These are phyloP conservation scores for Standfussiana lucernea DNA, from an alignment of 2,888 invertebrate species.

Conservation along the genomic window DNA sequence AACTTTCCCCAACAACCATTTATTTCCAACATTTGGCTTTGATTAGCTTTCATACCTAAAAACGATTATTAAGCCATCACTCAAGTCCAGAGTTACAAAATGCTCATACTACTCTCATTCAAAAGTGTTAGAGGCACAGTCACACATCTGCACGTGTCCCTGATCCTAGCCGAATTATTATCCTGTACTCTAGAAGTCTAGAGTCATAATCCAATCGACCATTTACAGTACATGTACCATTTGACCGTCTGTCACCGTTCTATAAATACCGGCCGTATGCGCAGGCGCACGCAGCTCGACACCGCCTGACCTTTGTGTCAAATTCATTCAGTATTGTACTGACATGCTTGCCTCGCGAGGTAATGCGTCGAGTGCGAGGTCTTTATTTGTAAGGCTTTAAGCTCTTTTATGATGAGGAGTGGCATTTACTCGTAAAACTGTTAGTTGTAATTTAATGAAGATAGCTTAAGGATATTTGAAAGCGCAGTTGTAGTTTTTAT, in stretches of 20 bases:
- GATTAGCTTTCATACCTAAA: background rate
- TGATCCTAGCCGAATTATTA: background rate
- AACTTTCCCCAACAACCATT: too few species aligned
- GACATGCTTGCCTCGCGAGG: slow-evolving; percentile 50
- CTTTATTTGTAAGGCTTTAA: slow-evolving; percentile 11
- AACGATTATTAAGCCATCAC: background rate
- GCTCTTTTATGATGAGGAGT: slow-evolving; percentile 2
- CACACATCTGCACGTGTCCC: slow-evolving; percentile 8
- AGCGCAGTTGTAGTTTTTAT: too few species aligned
- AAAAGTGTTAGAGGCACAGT: background rate
- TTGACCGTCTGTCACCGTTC: slow-evolving; percentile 63
- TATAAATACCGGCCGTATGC: slow-evolving; percentile 68
- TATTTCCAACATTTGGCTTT: background rate
- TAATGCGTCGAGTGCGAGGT: slow-evolving; percentile 22
- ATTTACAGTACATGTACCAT: slow-evolving; percentile 65
- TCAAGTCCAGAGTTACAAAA: background rate
- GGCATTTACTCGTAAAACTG: background rate
- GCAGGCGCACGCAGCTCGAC: slow-evolving; percentile 58
- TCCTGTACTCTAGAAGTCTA: slow-evolving; percentile 19
- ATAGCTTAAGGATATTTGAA: background rate
- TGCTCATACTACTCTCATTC: background rate
- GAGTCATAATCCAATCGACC: slow-evolving; percentile 51
- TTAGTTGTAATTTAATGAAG: background rate
- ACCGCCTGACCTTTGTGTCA: slow-evolving; percentile 70
- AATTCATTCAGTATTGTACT: slow-evolving; percentile 68